Evolutionary conservation across 1,140 invertebrate species (phyloP).

Genomic region (Drosophila parvula): DNA sequence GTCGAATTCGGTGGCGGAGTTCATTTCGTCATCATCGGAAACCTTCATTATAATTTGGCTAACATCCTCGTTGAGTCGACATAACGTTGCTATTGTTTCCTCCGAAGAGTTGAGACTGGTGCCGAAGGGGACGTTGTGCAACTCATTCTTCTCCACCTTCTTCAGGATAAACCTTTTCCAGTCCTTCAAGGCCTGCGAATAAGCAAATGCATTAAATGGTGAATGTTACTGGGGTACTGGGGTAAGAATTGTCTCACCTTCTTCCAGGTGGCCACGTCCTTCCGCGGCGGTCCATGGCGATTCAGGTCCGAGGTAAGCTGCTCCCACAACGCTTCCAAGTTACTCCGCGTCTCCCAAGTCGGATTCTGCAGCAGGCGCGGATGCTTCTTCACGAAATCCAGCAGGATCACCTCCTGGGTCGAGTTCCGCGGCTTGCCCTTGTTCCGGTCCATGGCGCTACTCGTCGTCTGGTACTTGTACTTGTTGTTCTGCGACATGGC

Average conservation of each 20-base stretch:
- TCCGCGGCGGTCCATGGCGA: constrained; percentile 54
- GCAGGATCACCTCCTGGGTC: constrained; percentile 54
- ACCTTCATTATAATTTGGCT: constrained; percentile 66
- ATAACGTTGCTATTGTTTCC: constrained; percentile 67
- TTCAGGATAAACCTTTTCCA: constrained; percentile 72
- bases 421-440: constrained; percentile 63
- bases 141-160: constrained; percentile 71
- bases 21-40: constrained; percentile 67
- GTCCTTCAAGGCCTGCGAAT: constrained; percentile 62
- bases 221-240: not conserved
- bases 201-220: not conserved
- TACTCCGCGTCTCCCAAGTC: constrained; percentile 58
- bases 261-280: constrained; percentile 67
- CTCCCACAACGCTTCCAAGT: constrained; percentile 59
- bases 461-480: constrained; percentile 42
- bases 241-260: constrained; percentile 28
- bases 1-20: constrained; percentile 57
- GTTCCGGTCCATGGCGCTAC: constrained; percentile 45
- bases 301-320: constrained; percentile 60
- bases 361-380: constrained; percentile 64
- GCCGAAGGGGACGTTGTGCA: constrained; percentile 64
- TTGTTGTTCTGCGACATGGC: constrained; percentile 35
- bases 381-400: constrained; percentile 69
- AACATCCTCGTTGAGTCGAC: constrained; percentile 66
- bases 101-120: constrained; percentile 62